Evolutionary conservation across 2,888 invertebrate genomes (phyloP), one percentile per base, ranked within the genome.

Genomic region (Nowickia ferox): DNA sequence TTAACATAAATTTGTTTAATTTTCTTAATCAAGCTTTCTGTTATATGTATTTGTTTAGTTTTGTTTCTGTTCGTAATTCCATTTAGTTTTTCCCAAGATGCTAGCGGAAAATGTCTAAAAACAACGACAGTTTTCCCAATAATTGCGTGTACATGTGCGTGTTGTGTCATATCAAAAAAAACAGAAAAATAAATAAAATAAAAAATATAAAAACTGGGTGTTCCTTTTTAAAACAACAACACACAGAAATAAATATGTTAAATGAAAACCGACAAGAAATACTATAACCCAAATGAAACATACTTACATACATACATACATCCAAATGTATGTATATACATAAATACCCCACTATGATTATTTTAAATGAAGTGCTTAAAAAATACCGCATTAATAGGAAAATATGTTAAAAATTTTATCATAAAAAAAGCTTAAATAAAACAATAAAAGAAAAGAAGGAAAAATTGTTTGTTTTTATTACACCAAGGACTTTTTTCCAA

Each of bases 11-110:
- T 48, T 46, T 48, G 10, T 79, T 30, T 59, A 17, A 38, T 81
- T 74, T 53, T 83, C 48, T 59, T 72, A 59, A 57, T 74, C 63
- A 74, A 84, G 84, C 84, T 72, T 83, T 86, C 72, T 82, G 69
- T 65, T 77, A 79, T 30, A 30, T 30, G 0, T 75, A 72, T 63
- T 79, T 82, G 44, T 59, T 74, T 46, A 46, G 42, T n/a, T 74
- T 75, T 74, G 68, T 9, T 38, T 61, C 44, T 53, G 13, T 40
- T 53, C 40, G 57, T 59, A 66, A 51, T 78, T 74, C 78, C 66
- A 38, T 79, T 84, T 77, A 82, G 87, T 87, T 85, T 81, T 84
- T 81, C 87, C 78, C 72, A 77, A 88, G 87, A 87, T 84, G 72
- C 82, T 84, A 83, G 85, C 71, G 84, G 87, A 87, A 87, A 86